Conservation (phyloP, 2,888 invertebrate genomes). For the Sinelater perroti region DNA sequence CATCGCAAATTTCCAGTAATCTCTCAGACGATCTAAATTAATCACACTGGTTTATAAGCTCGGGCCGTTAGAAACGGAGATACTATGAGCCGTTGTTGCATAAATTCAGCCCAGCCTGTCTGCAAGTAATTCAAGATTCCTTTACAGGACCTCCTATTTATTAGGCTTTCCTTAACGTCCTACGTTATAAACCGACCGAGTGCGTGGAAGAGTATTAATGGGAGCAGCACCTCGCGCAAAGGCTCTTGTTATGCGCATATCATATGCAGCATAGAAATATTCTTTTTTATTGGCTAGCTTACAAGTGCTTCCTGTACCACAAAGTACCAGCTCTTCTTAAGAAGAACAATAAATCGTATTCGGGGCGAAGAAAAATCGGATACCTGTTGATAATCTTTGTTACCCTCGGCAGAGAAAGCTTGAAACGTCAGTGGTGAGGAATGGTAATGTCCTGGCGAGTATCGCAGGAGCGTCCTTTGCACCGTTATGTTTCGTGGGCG, state of each 20-base stretch:
- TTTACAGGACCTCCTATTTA: constrained; percentile 27
- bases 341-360: too few relatives aligned
- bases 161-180: constrained; percentile 1
- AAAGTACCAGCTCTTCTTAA: too few relatives aligned
- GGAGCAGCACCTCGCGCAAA: too few relatives aligned
- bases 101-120: constrained; percentile 33
- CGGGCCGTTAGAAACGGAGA: constrained; percentile 40
- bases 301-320: too few relatives aligned
- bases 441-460: constrained; percentile 12
- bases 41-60: constrained; percentile 44
- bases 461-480: constrained; percentile 13
- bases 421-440: constrained; percentile 12
- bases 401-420: too few relatives aligned
- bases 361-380: too few relatives aligned
- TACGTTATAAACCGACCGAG: neutral
- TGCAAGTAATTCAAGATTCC: constrained; percentile 39
- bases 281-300: too few relatives aligned
- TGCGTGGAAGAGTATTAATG: neutral
- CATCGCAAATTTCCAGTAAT: constrained; percentile 45
- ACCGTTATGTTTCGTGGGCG: constrained; percentile 8
- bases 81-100: constrained; percentile 30
- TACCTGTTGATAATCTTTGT: too few relatives aligned
- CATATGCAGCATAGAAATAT: too few relatives aligned
- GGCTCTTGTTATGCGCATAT: too few relatives aligned
- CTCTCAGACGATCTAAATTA: constrained; percentile 43